Conservation (phyloP, 2,113 vertebrate species). For the Cromileptes altivelis region DNA sequence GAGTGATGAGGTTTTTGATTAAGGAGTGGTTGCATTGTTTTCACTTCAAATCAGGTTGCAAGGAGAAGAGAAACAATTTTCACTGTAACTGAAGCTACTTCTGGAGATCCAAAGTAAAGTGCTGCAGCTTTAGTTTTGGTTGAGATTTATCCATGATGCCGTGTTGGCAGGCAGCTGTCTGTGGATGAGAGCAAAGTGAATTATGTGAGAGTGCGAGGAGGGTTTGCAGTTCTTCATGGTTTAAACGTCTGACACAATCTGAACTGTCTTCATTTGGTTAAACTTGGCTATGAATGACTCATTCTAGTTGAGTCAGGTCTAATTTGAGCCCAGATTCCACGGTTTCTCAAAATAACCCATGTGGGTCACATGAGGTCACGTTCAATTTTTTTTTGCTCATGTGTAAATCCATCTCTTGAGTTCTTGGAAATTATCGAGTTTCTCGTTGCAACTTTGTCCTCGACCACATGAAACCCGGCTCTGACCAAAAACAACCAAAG, state of each 20-base stretch:
- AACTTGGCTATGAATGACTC: neutral
- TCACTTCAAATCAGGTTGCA: neutral
- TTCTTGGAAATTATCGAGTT: conserved; percentile 61
- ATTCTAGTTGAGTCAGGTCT: neutral
- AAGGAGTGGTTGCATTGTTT: neutral
- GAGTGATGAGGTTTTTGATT: neutral
- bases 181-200: neutral
- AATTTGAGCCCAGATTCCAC: conserved; percentile 34
- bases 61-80: neutral
- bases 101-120: neutral
- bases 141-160: conserved; percentile 3
- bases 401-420: conserved; percentile 64
- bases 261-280: conserved; percentile 4
- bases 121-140: conserved; percentile 7
- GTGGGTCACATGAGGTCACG: conserved; percentile 49
- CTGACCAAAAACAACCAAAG: conserved; percentile 47
- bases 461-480: conserved; percentile 58
- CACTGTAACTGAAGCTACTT: neutral
- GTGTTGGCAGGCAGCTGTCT: conserved; percentile 21
- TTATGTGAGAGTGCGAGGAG: neutral
- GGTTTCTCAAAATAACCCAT: conserved; percentile 39
- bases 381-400: conserved; percentile 34
- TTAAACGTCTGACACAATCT: neutral
- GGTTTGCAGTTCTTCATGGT: neutral
- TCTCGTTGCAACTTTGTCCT: conserved; percentile 23